Base-by-base conservation (phyloP, 1,140 invertebrate genomes). In the Drosophila orosa region DNA sequence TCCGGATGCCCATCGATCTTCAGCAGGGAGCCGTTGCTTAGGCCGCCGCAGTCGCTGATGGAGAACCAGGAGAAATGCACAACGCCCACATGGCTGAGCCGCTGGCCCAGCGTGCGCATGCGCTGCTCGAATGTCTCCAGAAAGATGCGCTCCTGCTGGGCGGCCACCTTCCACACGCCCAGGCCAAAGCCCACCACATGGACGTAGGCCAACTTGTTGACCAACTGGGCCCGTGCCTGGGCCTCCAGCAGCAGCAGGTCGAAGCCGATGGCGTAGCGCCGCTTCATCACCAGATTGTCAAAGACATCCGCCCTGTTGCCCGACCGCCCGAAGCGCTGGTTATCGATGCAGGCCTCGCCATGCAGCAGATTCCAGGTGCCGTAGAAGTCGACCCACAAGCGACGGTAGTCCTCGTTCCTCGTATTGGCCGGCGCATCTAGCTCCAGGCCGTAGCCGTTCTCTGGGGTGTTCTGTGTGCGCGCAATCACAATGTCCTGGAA, bases 401-500 rank as follows among this genome's bases (percentile, higher is more conserved):
- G 69, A 0, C 90, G 85, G 48, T 91, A 91, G 19, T 83, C 80
- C 60, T 74, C 56, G 17, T 56, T 40, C 5, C 44, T 59, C 3
- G 62, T 80, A 2, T 22, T 4, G 3, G 61, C 45, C 3, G 72
- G 24, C 4, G 45, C 59, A 24, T 57, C 57, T 7, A 62, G 13
- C 0, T 22, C 10, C 45, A 65, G 33, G 0, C 90, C 90, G 60
- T 92, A 94, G 74, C 94, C 94, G 29, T 93, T 91, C 12, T 91
- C 83, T 5, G 73, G 52, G 13, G 90, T 93, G 67, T 94, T 94
- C 72, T 94, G 94, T 3, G 81, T 48, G 33, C 91, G 82, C 0
- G 92, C 92, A 7, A 94, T 78, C 1, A 94, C 63, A 47, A 94
- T 93, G 59, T 94, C 94, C 66, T 94, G 93, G 71, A 93, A 94